Evolutionary conservation across 2,888 invertebrate genomes (phyloP).

Genomic region (Stenotaenia linearis): DNA sequence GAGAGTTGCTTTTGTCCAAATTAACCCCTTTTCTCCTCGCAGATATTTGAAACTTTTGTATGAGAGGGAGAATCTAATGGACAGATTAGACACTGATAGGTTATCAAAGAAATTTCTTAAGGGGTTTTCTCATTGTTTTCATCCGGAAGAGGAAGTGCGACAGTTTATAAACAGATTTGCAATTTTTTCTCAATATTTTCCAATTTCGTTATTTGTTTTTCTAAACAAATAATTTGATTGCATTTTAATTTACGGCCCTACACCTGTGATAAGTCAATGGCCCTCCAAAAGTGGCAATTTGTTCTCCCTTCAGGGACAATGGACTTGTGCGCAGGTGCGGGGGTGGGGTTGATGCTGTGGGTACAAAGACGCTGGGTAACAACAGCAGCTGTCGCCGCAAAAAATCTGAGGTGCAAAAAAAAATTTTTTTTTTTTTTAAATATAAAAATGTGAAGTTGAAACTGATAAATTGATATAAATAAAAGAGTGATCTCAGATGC

Average conservation of each 20-base stretch:
- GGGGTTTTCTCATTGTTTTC: not conserved
- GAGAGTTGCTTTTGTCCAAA: not conserved
- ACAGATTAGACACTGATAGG: constrained; percentile 6
- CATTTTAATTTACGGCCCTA: not conserved
- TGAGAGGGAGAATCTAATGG: not conserved
- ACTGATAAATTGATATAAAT: too few species aligned
- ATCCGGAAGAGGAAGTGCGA: not conserved
- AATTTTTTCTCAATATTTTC: not conserved
- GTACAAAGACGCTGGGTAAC: not conserved
- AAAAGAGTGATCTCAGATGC: too few species aligned
- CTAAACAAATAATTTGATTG: not conserved
- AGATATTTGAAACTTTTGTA: constrained; percentile 19
- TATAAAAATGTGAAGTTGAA: not conserved
- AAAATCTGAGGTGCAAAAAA: not conserved
- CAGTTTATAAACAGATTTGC: not conserved
- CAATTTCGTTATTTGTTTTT: not conserved
- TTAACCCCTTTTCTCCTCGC: constrained; percentile 3
- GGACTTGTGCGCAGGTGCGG: constrained; percentile 8
- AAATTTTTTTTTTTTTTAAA: not conserved
- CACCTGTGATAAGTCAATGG: constrained; percentile 12
- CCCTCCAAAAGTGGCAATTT: not conserved
- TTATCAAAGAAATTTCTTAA: not conserved
- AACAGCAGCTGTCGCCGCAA: not conserved
- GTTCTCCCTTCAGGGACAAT: not conserved
- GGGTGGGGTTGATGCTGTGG: not conserved